Evolutionary conservation across 2,888 invertebrate species (phyloP), one percentile per base, ranked within the genome.

Genomic region (Hemithea aestivaria): DNA sequence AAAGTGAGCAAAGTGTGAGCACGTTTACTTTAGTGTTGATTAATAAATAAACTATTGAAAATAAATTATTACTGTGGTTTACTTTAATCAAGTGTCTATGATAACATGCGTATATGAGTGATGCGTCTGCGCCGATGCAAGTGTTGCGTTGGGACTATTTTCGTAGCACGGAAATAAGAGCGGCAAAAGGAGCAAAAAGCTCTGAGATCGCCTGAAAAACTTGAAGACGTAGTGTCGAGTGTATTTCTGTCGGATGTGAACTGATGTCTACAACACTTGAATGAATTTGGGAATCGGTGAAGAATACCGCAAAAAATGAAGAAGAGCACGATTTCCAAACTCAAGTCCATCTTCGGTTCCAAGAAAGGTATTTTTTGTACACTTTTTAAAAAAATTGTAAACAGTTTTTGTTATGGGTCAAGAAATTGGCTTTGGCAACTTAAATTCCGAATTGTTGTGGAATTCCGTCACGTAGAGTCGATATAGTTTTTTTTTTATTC

Each of bases 91-190:
- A n/a, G 35, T 50, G 44, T 38, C 39, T 40, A 44, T 38, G 39
- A 38, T 34, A 34, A 44, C 35, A 45, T 66, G 62, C 53, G 57
- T 64, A 76, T 78, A 76, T 78, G 81, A 83, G 67, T 79, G 84
- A 84, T 78, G 82, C 78, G 78, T 64, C 78, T 68, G 76, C 76
- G 66, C 67, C 76, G 73, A 64, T 81, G 76, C 80, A 81, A 83
- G 83, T 82, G 81, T 82, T 75, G 73, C 82, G 76, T 72, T 71
- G 67, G 67, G 64, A 79, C 85, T 87, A 87, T 87, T 87, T 87
- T 85, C 78, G 87, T 84, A 80, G 78, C 79, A 87, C 87, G 85
- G 87, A 87, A 87, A 84, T 87, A 87, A 84, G 83, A 84, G 78
- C 82, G 76, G 78, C 78, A 85, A 85, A 83, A 85, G 83, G 82